Base-by-base conservation (phyloP, 2,113 vertebrate species). In the Tapirus terrestris region DNA sequence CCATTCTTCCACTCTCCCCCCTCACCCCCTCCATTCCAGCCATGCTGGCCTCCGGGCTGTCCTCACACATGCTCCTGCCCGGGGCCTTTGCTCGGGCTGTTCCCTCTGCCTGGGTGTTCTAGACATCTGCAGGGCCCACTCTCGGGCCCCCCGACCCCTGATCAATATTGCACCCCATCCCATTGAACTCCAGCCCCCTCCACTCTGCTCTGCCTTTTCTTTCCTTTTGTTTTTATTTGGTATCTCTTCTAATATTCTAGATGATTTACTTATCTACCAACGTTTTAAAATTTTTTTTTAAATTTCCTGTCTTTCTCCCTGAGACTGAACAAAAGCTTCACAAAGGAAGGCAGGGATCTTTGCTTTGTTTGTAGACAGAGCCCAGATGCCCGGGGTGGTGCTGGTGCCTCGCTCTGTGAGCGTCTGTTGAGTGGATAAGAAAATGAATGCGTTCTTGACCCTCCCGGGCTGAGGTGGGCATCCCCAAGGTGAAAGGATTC, bases 251-350 rank as follows among this genome's bases (percentile, higher is more conserved):
- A 36, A 81, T 48, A 33, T 23, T 75, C 68, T 76, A 60, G n/a
- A 29, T 83, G 39, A 70, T 88, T 76, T 70, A 23, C 53, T 56
- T 82, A 43, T 61, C 87, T 92, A 86, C 92, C 91, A 31, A 63
- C 45, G 18, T 60, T 10, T 77, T 56, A 72, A 61, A 8, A n/a
- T 12, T 25, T 80, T 56, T 23, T 80, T 56, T 33, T 3, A 43
- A 83, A 56, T 20, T 25, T 16, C 58, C 20, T 56, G 8, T 25
- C 31, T 93, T 23, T 56, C 72, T 63, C 51, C 76, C 48, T 20
- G 2, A 12, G 7, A 1, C 33, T 67, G n/a, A 93, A 72, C 43
- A 25, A 31, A 73, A 45, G 31, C 36, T 80, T 73, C 33, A 16
- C 0, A 5, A 27, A 56, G 27, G 21, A 27, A 56, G 20, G 27